A percentile compares a stretch with the other conserved stretches of the same genome.
These are phyloP conservation scores for Trinorchestia longiramus DNA, from an alignment of 1,140 invertebrate species.

Conservation along the genomic window DNA sequence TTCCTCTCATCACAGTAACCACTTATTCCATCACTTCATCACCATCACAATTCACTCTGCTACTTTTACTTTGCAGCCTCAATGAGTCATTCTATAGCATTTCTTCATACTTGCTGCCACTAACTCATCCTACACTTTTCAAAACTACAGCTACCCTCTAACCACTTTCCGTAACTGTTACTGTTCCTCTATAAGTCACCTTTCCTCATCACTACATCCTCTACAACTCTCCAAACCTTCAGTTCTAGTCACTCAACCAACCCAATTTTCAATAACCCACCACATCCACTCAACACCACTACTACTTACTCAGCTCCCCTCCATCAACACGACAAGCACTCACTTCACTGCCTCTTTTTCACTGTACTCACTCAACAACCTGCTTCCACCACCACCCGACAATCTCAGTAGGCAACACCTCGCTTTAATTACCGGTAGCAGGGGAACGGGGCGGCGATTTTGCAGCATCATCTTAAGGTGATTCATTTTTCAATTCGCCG, in stretches of 20 bases:
- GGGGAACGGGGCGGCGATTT: neutral
- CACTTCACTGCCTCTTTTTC: neutral
- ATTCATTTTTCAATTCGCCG: constrained; percentile 46
- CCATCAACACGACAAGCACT: neutral
- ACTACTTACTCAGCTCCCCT: neutral
- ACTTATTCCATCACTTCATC: neutral
- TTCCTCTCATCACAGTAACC: neutral
- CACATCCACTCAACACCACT: no score
- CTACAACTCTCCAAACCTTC: no score
- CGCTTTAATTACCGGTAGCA: constrained; percentile 39
- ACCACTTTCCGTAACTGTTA: neutral
- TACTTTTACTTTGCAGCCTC: neutral
- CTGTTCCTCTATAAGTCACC: neutral
- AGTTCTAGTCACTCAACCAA: no score
- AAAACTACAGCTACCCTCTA: neutral
- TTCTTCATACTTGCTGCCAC: neutral
- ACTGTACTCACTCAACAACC: neutral
- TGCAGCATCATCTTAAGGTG: constrained; percentile 27
- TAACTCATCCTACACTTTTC: neutral
- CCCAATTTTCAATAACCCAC: no score
- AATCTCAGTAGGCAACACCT: neutral
- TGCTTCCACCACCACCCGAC: neutral
- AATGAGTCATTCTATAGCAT: neutral
- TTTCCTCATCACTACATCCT: neutral
- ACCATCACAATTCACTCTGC: neutral